phyloP scores from a whole-genome alignment of 2,888 invertebrate species.

The Ormyrus labotus region DNA sequence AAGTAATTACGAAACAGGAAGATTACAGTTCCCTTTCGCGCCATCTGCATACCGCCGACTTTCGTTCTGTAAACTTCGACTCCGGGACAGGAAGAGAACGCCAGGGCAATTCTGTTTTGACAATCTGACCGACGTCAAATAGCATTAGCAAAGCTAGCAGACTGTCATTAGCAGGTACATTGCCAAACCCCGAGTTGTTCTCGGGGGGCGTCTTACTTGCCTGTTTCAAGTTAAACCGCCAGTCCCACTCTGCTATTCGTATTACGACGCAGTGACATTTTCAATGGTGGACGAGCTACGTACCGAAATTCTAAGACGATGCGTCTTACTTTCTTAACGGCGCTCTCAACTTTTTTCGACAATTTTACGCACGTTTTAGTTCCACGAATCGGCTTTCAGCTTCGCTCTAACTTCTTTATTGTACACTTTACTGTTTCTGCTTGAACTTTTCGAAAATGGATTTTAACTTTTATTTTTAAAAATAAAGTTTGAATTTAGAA shows the following conservation, averaged over 20 bases:
- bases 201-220: background rate
- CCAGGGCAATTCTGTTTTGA: conserved; percentile 42
- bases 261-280: too few species aligned
- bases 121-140: conserved; percentile 48
- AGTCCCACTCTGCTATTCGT: background rate
- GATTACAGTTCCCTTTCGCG: conserved; percentile 32
- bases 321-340: conserved; percentile 9
- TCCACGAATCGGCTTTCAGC: too few species aligned
- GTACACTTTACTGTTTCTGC: too few species aligned
- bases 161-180: conserved; percentile 53
- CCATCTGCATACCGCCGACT: conserved; percentile 6
- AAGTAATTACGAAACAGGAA: conserved; percentile 50
- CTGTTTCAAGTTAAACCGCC: background rate
- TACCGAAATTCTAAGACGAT: conserved; percentile 20
- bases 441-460: too few species aligned
- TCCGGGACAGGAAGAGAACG: background rate
- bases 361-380: too few species aligned
- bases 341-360: background rate
- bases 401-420: too few species aligned
- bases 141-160: conserved; percentile 48
- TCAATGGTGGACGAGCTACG: background rate
- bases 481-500: too few species aligned
- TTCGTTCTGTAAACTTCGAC: conserved; percentile 33
- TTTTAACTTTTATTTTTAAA: too few species aligned
- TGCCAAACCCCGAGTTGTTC: conserved; percentile 28